Evolutionary conservation across 2,113 vertebrate species (phyloP), one percentile per base, ranked within the genome.

Genomic region (Rhinoderma darwinii): DNA sequence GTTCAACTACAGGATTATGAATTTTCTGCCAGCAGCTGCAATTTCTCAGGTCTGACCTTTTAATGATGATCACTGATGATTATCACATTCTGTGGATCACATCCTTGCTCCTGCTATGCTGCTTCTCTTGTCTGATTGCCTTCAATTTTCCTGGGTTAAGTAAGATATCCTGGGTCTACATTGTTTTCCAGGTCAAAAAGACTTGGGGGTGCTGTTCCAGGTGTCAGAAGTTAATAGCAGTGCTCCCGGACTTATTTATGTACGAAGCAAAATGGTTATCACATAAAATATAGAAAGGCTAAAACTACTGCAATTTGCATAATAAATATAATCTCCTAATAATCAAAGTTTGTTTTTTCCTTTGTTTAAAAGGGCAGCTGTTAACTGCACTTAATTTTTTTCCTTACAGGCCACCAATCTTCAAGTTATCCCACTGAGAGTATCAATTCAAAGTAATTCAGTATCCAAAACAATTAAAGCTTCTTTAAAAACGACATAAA

Each of bases 111-210:
- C 68, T 72, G 35, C 37, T 25, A 72, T 39, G 35, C 68, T 20
- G 35, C 68, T 72, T 41, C 68, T 72, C 68, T 72, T 72, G 68
- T 72, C 20, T 72, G 68, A 72, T 72, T 72, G 68, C 68, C 68
- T 41, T 72, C 37, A 72, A 72, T 39, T 72, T 72, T 35, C 22
- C 20, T 72, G 32, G 37, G 68, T 72, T 72, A 72, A 41, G 35
- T 39, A 72, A 41, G 37, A 41, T 25, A 41, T 41, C 68, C 68
- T 20, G 68, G 68, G 35, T 72, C 68, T 72, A 6, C 68, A 41
- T 72, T 72, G 68, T 72, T 41, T 72, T 72, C 35, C 37, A 41
- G 32, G 35, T 35, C 20, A 22, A 9, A 6, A 39, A 2, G 37
- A 72, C 35, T 72, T 41, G 35, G 12, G n/a, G 68, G 68, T 72